Percentiles rank a stretch among this genome's conserved stretches.
phyloP scores from a whole-genome alignment of 2,113 vertebrate genomes.

The Phylloscopus trochilus region DNA sequence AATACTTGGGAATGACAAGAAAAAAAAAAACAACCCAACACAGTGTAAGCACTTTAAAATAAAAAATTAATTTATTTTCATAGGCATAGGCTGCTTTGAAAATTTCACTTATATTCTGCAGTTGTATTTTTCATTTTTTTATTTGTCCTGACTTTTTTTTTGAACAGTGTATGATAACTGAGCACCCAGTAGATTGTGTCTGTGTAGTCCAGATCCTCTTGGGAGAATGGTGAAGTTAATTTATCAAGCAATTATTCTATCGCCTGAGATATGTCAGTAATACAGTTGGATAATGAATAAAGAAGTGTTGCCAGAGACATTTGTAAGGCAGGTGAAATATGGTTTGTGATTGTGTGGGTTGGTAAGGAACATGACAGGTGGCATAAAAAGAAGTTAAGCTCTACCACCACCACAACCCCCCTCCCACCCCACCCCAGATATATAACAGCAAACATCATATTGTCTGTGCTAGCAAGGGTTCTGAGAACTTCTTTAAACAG shows the following conservation, averaged over 20 bases:
- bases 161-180: background rate
- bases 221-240: background rate
- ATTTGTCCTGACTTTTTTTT: background rate
- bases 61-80: background rate
- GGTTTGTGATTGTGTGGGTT: background rate
- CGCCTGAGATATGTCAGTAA: background rate
- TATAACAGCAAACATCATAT: background rate
- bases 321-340: background rate
- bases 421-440: no score
- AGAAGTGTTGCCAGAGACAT: background rate
- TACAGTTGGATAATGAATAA: background rate
- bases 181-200: background rate
- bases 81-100: background rate
- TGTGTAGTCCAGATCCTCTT: background rate
- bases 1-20: background rate
- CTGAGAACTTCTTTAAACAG: background rate
- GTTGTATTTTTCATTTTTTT: rapidly evolving
- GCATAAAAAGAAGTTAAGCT: background rate
- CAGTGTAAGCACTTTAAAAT: background rate
- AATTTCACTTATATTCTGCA: background rate
- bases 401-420: background rate
- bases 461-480: background rate
- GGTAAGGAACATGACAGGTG: background rate
- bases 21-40: no score
- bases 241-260: background rate